These are phyloP conservation scores for Carposina sasakii DNA, from an alignment of 1,140 invertebrate species.

Conservation along the genomic window DNA sequence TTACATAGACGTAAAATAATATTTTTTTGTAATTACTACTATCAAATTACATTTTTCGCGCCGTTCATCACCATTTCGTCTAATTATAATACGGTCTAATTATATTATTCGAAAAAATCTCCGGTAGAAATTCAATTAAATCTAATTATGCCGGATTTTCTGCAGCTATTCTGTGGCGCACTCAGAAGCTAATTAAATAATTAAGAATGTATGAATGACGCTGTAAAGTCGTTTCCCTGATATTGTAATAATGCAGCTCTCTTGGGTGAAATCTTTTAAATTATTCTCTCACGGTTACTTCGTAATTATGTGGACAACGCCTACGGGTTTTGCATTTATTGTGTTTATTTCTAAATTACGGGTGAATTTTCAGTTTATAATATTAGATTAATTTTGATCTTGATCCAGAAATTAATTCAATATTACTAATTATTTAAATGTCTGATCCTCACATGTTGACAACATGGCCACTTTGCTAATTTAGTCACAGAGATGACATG, in stretches of 20 bases:
- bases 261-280: conserved; percentile 67
- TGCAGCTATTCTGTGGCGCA: conserved; percentile 51
- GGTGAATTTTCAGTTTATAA: no score
- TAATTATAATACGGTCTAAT: conserved; percentile 47
- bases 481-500: no score
- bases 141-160: conserved; percentile 60
- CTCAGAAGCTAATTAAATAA: conserved; percentile 70
- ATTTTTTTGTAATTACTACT: no score
- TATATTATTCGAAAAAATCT: no score
- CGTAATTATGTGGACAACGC: conserved; percentile 56
- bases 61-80: conserved; percentile 15
- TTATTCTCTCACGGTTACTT: conserved; percentile 62
- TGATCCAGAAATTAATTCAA: no score
- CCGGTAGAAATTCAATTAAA: conserved; percentile 55
- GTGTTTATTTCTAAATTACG: conserved; percentile 16
- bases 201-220: conserved; percentile 70
- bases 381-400: no score
- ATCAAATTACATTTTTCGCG: conserved; percentile 5
- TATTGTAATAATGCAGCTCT: conserved; percentile 69
- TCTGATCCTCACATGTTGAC: no score
- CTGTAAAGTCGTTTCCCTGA: conserved; percentile 62
- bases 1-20: no score
- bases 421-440: no score
- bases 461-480: no score
- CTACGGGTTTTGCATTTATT: conserved; percentile 41